A percentile compares a stretch with the other conserved stretches of the same genome.
Evolutionary conservation across 2,888 invertebrate species (phyloP).

Genomic region (Carcina quercana): DNA sequence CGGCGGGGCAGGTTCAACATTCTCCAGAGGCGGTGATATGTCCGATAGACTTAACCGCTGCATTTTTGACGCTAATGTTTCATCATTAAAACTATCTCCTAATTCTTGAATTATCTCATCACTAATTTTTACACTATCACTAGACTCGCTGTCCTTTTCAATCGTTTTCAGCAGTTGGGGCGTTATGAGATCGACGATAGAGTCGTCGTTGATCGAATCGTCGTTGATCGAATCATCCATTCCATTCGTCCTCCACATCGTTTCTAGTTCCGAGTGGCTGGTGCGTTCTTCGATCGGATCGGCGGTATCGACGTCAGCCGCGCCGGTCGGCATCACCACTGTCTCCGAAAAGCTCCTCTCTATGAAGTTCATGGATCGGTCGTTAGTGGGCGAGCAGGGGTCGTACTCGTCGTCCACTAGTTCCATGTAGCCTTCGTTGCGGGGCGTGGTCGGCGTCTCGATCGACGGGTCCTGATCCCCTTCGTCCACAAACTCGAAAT

Average conservation of each 20-base stretch:
- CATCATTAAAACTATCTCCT: no score
- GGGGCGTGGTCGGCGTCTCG: slow-evolving; percentile 60
- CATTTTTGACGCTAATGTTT: slow-evolving; percentile 26
- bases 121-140: slow-evolving; percentile 17
- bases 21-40: slow-evolving; percentile 43
- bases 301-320: slow-evolving; percentile 16
- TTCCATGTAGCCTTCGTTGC: slow-evolving; percentile 60
- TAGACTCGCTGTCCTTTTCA: slow-evolving; percentile 12
- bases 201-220: slow-evolving; percentile 20
- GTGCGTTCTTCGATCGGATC: slow-evolving; percentile 4
- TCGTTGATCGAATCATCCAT: slow-evolving; percentile 31
- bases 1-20: slow-evolving; percentile 17
- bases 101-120: neutral
- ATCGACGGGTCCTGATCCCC: slow-evolving; percentile 86
- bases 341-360: slow-evolving; percentile 62
- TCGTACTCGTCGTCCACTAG: slow-evolving; percentile 61
- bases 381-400: slow-evolving; percentile 49
- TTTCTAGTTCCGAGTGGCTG: slow-evolving; percentile 19
- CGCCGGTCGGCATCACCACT: slow-evolving; percentile 37
- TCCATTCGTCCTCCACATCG: slow-evolving; percentile 26
- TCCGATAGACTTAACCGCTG: slow-evolving; percentile 45
- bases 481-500: slow-evolving; percentile 91
- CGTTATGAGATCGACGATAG: no score
- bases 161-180: slow-evolving; percentile 9
- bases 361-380: slow-evolving; percentile 73